Evolutionary conservation across 1,140 invertebrate genomes (phyloP), one percentile per base, ranked within the genome.

Genomic region (Orius insidiosus): DNA sequence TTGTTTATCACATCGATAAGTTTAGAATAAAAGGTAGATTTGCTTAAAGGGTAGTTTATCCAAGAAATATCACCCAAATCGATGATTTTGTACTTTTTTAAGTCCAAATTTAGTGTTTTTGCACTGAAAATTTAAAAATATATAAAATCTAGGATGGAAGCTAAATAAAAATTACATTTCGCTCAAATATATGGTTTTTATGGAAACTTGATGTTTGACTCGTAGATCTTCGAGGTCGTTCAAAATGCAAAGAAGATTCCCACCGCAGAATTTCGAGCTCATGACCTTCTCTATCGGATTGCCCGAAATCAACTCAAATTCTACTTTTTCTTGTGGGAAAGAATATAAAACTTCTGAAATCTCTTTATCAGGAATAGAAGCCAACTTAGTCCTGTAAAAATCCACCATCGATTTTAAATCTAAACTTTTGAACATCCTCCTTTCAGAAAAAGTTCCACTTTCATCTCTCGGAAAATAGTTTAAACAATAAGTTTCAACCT

Each of bases 151-250:
- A 40, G 52, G 52, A n/a, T 18, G 41, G 24, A 52, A 57, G 16
- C 55, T 57, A 40, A 61, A 65, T 65, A 48, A 68, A 69, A 2
- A 19, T 64, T 54, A 32, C 66, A 63, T 7, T 65, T 66, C 40
- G 63, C 56, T 61, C 57, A 15, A 81, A 69, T 53, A 80, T 81
- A 39, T 70, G 62, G 48, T 69, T 30, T 16, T 18, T 14, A 14
- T 33, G 42, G 10, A n/a, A 43, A 36, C 24, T 48, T 43, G n/a
- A 11, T 43, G 19, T 34, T 13, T 7, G 43, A 13, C 13, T 33
- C 47, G 13, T 48, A 32, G 11, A 48, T 24, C 24, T 3, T 24
- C 7, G n/a, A 46, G 24, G 19, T 38, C 18, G 36, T 53, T 58
- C 38, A 49, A 43, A 11, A 60, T 53, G 18, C 52, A 51, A 2